A percentile compares a stretch with the other conserved stretches of the same genome.
Evolutionary conservation across 2,113 vertebrate species (phyloP).

Genomic region (Herpetotheres cachinnans): DNA sequence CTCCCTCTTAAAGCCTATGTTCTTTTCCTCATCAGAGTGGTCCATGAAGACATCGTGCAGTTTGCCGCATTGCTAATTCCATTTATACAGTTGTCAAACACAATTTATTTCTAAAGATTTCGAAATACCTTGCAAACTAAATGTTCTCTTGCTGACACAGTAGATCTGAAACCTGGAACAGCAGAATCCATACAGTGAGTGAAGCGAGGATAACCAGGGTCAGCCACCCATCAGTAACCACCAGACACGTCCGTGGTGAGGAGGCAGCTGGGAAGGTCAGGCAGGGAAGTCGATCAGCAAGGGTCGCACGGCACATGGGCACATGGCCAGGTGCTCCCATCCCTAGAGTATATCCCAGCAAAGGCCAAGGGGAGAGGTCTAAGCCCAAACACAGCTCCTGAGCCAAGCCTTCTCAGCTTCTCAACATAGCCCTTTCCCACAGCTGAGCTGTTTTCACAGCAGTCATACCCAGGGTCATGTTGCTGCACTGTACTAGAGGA

Average conservation of each 20-base stretch:
- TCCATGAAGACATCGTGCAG: not conserved
- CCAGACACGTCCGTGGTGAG: not conserved
- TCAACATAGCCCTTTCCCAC: not conserved
- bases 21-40: not conserved
- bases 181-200: not conserved
- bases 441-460: not conserved
- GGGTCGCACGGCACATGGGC: not conserved
- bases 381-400: not conserved
- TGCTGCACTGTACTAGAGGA: not conserved
- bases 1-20: not conserved
- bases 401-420: not conserved
- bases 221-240: not conserved
- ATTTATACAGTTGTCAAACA: not conserved
- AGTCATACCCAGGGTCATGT: too few relatives aligned
- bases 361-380: not conserved
- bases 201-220: not conserved
- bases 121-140: not conserved
- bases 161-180: not conserved
- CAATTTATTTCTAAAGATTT: not conserved
- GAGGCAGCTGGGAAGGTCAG: not conserved
- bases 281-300: not conserved
- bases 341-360: not conserved
- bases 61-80: not conserved
- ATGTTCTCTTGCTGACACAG: not conserved
- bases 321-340: not conserved